phyloP scores from a whole-genome alignment of 2,113 vertebrate genomes.

The Mobula birostris region DNA sequence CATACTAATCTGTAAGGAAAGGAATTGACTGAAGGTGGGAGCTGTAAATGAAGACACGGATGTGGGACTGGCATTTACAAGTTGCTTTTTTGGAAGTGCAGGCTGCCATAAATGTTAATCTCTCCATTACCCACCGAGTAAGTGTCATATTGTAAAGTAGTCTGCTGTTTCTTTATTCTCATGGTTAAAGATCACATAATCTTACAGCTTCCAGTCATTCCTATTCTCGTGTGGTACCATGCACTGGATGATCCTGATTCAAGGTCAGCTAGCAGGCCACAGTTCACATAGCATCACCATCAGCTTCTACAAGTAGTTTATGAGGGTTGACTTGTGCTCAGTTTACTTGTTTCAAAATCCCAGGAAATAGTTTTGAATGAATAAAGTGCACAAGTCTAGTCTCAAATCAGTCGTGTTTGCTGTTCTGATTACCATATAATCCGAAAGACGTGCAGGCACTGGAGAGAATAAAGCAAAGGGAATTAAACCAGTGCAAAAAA shows the following conservation, averaged over 20 bases:
- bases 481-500: neutral
- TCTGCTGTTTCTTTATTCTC: neutral
- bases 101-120: neutral
- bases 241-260: neutral
- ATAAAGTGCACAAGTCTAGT: neutral
- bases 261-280: neutral
- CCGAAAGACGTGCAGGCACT: neutral
- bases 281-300: neutral
- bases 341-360: neutral
- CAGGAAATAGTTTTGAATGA: neutral
- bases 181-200: neutral
- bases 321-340: neutral
- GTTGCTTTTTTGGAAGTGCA: neutral
- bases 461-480: neutral
- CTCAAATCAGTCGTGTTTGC: neutral
- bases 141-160: neutral
- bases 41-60: neutral
- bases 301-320: neutral
- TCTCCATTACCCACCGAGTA: neutral
- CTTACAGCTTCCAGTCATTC: neutral
- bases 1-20: constrained; percentile 16
- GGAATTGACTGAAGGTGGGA: neutral
- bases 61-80: neutral
- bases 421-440: neutral
- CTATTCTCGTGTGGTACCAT: neutral